Evolutionary conservation across 2,797 vertebrate genomes (phyloP), one percentile per base, ranked within the genome.

Genomic region (Potorous gilbertii): DNA sequence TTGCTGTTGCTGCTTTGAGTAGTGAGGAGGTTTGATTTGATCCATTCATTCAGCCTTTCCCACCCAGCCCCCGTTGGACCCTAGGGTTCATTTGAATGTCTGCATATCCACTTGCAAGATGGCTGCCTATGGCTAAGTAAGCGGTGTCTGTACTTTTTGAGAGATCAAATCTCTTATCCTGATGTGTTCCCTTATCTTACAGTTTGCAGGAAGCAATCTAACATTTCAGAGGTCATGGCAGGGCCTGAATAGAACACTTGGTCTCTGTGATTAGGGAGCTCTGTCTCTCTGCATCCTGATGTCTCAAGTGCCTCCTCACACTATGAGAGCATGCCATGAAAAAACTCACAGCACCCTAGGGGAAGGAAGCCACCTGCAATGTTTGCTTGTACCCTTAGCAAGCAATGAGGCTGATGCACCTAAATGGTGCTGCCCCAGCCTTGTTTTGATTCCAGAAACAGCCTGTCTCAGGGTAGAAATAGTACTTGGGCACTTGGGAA

Each of bases 391-490:
- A n/a, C n/a, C 13, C 56, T 90, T 66, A 55, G 81, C 10, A 91
- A 66, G 31, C 24, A 95, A 54, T 56, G 34, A 27, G 1, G 29
- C 95, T 40, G 55, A 24, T 52, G 91, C n/a, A 92, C 46, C 16
- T 56, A 11, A 56, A 11, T 54, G 12, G 5, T 31, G 50, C 54
- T 18, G 28, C 90, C 54, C 91, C 90, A 46, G 56, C 13, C 34
- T 28, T 1, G 28, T 46, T 96, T 94, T 92, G 62, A 66, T 16
- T 95, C 94, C 50, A 96, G 54, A 54, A 90, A 54, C 89, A 54
- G 28, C 89, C 89, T 29, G 52, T 54, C 52, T 90, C 89, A 54
- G 56, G 28, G 34, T 95, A 94, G 57, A 92, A 94, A 16, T 0
- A 54, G 54, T 18, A 54, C 29, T 90, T n/a, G 95, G 54, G 34